phyloP scores from a whole-genome alignment of 2,888 invertebrate genomes.

The Phaedon cochleariae region DNA sequence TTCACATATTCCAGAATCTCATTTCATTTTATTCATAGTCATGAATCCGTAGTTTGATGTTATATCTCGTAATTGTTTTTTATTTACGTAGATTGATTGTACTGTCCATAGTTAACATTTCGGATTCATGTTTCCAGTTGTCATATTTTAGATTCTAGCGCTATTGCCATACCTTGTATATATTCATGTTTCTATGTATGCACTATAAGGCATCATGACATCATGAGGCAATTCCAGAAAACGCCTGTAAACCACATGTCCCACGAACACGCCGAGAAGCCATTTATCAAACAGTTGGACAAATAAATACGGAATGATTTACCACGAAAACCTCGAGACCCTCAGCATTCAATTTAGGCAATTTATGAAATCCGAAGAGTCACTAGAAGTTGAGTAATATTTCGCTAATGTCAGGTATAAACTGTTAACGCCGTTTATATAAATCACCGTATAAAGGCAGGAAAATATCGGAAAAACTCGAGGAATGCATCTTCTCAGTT shows the following conservation, averaged over 20 bases:
- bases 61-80: too few species aligned
- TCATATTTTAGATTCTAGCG: too few species aligned
- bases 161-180: too few species aligned
- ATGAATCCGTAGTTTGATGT: too few species aligned
- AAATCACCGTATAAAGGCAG: slow-evolving; percentile 1
- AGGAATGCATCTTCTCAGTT: slow-evolving; percentile 5
- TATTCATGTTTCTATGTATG: too few species aligned
- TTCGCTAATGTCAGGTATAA: slow-evolving; percentile 22
- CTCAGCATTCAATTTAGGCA: slow-evolving; percentile 15
- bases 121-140: too few species aligned
- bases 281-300: slow-evolving; percentile 7
- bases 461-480: slow-evolving; percentile 13
- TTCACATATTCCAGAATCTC: too few species aligned
- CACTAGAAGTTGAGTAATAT: slow-evolving; percentile 22
- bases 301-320: slow-evolving; percentile 14
- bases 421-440: slow-evolving; percentile 16
- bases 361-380: slow-evolving; percentile 25
- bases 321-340: slow-evolving; percentile 18
- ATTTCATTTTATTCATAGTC: too few species aligned
- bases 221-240: neutral
- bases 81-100: too few species aligned
- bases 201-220: neutral
- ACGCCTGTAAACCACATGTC: neutral
- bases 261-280: neutral
- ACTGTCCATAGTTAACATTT: too few species aligned